Percentiles rank a stretch among this genome's conserved stretches.
phyloP scores from a whole-genome alignment of 1,140 invertebrate species.

The Calephelis nemesis region DNA sequence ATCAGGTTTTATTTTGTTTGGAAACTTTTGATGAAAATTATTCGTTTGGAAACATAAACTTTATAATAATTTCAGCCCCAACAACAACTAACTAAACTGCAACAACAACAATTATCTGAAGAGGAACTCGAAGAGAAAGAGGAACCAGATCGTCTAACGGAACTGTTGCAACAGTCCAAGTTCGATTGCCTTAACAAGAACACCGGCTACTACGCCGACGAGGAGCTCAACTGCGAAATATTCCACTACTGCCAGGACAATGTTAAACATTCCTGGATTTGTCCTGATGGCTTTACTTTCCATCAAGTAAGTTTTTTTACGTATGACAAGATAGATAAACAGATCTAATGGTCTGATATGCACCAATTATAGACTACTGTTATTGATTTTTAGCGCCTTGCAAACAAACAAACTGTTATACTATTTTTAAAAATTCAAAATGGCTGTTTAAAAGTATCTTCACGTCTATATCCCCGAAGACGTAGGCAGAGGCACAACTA shows the following conservation, averaged over 20 bases:
- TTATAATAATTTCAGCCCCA: constrained; percentile 34
- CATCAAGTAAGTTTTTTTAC: constrained; percentile 84
- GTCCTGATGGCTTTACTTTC: constrained; percentile 94
- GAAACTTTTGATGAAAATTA: no score
- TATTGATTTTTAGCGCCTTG: no score
- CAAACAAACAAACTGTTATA: no score
- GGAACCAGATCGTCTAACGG: constrained; percentile 90
- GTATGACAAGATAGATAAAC: no score
- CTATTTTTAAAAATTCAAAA: no score
- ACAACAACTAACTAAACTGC: constrained; percentile 54
- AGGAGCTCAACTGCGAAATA: constrained; percentile 92
- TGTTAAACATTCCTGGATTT: constrained; percentile 95
- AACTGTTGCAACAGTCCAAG: constrained; percentile 89
- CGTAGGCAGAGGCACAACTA: no score
- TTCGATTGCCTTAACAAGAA: constrained; percentile 89
- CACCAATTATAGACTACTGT: no score
- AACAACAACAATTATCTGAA: constrained; percentile 59
- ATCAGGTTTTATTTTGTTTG: no score
- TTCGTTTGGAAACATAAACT: no score
- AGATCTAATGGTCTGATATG: no score
- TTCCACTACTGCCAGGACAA: constrained; percentile 97
- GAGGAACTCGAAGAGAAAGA: constrained; percentile 85
- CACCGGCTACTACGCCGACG: constrained; percentile 95
- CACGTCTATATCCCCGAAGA: no score
- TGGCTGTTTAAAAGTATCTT: no score